Base-by-base conservation (phyloP, 2,888 invertebrate species). In the Sclerodermus sp. region DNA sequence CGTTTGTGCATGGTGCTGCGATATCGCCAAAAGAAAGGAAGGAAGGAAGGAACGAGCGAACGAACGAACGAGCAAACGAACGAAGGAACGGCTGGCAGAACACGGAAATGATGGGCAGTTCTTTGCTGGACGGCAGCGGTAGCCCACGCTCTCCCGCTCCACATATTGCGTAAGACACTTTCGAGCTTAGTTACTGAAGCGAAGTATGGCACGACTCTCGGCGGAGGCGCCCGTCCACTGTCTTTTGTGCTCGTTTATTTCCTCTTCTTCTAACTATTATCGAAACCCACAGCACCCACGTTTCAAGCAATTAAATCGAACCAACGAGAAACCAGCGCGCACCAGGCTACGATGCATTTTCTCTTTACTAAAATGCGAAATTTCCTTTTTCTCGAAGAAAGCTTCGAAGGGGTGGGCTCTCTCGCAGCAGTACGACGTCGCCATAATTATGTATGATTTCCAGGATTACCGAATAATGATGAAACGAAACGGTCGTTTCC, bases 101-200 rank as follows among this genome's bases (percentile, higher is more conserved):
- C 70, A 70, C 74, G 73, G 74, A 74, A 74, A 73, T 69, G 72
- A 70, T 67, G 68, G 70, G 62, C 60, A 66, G 60, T 55, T 59
- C 49, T 39, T 42, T 34, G 12, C 12, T 15, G 53, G 42, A 50
- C 56, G 57, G 47, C 57, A 49, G 50, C 56, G 58, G 55, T 59
- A 62, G 60, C 62, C 59, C 53, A 57, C 62, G 53, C 62, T 64
- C 60, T 66, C 60, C 60, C 62, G 61, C 68, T 68, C 64, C 64
- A 61, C 60, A 60, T 62, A 65, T 74, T 74, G 67, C 69, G 65
- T 69, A 74, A 74, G 60, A 57, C 56, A 73, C 74, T 74, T 71
- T 70, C 73, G 66, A 67, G 67, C 63, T 53, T 61, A 52, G 52
- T 49, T 54, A 54, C 55, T 38, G 57, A 52, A 58, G 55, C 55